phyloP scores from a whole-genome alignment of 2,888 invertebrate genomes.

The Hypolimnas misippus region DNA sequence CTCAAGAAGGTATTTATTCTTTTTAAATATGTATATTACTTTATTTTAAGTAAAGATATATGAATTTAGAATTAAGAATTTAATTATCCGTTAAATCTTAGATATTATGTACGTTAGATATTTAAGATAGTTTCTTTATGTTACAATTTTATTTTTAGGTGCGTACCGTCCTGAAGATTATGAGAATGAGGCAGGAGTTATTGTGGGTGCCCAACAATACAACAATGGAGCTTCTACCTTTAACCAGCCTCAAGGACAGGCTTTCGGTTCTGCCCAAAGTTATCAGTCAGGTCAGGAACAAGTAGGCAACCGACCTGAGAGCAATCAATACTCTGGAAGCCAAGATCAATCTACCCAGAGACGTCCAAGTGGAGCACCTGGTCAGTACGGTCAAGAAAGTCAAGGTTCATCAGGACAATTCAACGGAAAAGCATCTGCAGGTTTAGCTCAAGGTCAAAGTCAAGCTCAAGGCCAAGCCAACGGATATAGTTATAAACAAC shows the following conservation, averaged over 20 bases:
- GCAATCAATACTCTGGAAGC: constrained; percentile 19
- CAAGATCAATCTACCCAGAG: constrained; percentile 19
- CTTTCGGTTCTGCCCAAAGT: constrained; percentile 22
- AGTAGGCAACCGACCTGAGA: constrained; percentile 18
- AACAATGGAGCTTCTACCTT: constrained; percentile 29
- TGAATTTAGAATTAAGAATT: not conserved
- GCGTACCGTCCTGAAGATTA: constrained; percentile 75
- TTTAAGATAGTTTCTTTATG: not conserved
- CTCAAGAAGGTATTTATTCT: constrained; percentile 68
- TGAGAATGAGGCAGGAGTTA: constrained; percentile 43
- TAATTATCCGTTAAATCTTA: not conserved
- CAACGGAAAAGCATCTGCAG: not conserved
- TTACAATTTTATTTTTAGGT: constrained; percentile 56
- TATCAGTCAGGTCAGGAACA: not conserved
- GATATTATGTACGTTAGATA: no score
- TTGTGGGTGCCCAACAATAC: constrained; percentile 33
- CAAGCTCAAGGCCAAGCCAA: constrained; percentile 20
- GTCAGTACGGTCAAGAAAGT: constrained; percentile 4
- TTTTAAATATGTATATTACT: not conserved
- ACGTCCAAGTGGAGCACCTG: not conserved
- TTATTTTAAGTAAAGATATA: not conserved
- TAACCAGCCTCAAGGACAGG: constrained; percentile 41
- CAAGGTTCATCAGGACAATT: constrained; percentile 9
- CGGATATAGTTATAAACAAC: constrained; percentile 39
- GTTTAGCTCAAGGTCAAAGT: constrained; percentile 14